phyloP scores from a whole-genome alignment of 2,797 vertebrate species.

The Fundulus diaphanus region DNA sequence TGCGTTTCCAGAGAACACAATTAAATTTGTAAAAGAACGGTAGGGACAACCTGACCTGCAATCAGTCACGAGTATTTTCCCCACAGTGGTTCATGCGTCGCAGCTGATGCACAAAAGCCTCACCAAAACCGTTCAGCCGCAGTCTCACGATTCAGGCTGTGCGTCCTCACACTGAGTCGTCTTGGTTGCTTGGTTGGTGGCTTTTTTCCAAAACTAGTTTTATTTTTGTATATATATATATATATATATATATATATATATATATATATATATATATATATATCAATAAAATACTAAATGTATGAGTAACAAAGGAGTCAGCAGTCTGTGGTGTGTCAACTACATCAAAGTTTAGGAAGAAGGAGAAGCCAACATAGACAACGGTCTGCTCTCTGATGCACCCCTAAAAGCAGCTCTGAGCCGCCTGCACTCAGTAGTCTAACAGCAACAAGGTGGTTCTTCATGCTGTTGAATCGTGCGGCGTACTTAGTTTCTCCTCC shows the following conservation, averaged over 20 bases:
- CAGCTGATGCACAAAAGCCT: conserved; percentile 4
- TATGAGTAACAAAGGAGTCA: background rate
- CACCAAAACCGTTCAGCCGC: background rate
- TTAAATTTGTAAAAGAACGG: conserved; percentile 1
- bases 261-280: too few species aligned
- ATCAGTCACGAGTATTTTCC: conserved; percentile 5
- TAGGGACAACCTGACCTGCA: conserved; percentile 1
- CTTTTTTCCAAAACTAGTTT: background rate
- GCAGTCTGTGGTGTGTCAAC: too few species aligned
- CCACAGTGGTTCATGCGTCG: background rate
- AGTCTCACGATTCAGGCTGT: background rate
- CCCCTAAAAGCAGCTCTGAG: background rate
- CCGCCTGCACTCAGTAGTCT: too few species aligned
- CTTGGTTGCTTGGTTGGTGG: too few species aligned
- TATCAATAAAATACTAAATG: too few species aligned
- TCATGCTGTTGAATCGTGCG: background rate
- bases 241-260: too few species aligned
- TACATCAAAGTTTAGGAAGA: background rate
- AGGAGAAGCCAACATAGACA: background rate
- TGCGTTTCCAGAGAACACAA: conserved; percentile 4
- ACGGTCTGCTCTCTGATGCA: background rate
- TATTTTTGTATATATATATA: background rate
- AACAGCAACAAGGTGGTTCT: background rate
- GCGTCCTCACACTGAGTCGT: background rate
- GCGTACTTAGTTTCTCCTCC: background rate